Base-by-base conservation (phyloP, 2,797 vertebrate species). In the Botia almorhae region DNA sequence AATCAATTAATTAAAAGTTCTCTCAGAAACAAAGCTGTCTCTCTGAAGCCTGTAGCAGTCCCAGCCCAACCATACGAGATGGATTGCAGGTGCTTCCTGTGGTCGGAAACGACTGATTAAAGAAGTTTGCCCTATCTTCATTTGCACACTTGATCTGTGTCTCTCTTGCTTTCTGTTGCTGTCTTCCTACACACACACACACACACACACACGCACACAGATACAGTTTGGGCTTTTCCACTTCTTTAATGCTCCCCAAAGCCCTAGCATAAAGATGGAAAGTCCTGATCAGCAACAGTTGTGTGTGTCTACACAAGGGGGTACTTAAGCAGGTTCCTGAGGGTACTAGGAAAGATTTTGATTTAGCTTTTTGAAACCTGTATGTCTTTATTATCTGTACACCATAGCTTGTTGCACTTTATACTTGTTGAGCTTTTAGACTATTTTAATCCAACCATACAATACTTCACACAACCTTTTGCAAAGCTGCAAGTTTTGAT, bases 11-110 rank as follows among this genome's bases (percentile, higher is more conserved):
- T 92, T 89, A 90, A 90, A 89, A 87, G 86, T 87, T 86, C 26
- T 78, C 68, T 56, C 84, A 89, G 77, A 89, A 92, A 91, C 83
- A 87, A 90, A 87, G 86, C 90, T 88, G 83, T 87, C 89, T 81
- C 83, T 85, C 82, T 79, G 87, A 68, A 83, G 65, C 86, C 84
- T 76, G n/a, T 69, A 76, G 78, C 60, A 17, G 88, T 90, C 87
- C 87, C 88, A 84, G 79, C 76, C 84, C n/a, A 17, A 80, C 74
- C 78, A 67, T 63, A 26, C 21, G 84, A 91, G 90, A 91, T 91
- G 87, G 88, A 92, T 90, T 88, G 76, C 90, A 91, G 88, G 89
- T 92, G 89, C 87, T 91, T 91, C 90, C 89, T 90, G 89, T 82
- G 78, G 85, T 80, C 85, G 87, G 84, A 87, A 78, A 80, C 43